Percentiles rank a stretch among this genome's conserved stretches.
Evolutionary conservation across 1,140 invertebrate species (phyloP).

Genomic region (Lordiphosa clarofinis): DNA sequence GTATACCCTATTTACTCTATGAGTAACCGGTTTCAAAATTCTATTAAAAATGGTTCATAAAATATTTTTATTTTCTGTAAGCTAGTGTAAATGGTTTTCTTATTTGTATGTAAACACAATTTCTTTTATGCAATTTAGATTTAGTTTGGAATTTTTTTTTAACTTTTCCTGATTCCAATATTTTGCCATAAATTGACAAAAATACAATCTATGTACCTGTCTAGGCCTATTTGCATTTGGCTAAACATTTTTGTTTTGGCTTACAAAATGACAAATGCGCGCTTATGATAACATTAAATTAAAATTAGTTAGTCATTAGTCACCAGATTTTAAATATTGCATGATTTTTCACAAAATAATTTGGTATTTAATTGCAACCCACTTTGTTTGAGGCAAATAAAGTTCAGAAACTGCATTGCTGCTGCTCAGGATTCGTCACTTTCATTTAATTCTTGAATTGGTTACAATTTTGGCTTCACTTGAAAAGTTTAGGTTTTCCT

Average conservation of each 20-base stretch:
- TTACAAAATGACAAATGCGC: constrained; percentile 45
- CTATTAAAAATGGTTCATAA: no score
- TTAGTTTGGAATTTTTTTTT: no score
- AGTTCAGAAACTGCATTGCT: constrained; percentile 62
- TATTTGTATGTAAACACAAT: no score
- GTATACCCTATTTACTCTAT: no score
- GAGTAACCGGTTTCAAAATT: no score
- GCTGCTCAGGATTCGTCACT: background rate
- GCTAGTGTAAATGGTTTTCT: no score
- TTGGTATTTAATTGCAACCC: constrained; percentile 22
- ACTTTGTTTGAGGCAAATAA: constrained; percentile 69
- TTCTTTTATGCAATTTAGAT: no score
- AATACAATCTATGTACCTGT: constrained; percentile 29
- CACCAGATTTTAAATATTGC: background rate
- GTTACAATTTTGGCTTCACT: constrained; percentile 18
- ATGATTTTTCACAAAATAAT: constrained; percentile 4
- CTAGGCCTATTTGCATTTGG: constrained; percentile 28
- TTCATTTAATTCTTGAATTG: background rate
- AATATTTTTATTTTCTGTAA: no score
- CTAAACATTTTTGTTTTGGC: constrained; percentile 29
- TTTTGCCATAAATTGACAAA: no score
- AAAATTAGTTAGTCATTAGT: constrained; percentile 21
- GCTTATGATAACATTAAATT: constrained; percentile 34
- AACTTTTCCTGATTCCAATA: no score
- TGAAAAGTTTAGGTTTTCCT: background rate